A percentile compares a stretch with the other conserved stretches of the same genome.
Conservation (phyloP, 2,888 invertebrate species). For the Scaptomyza caliginosa region DNA sequence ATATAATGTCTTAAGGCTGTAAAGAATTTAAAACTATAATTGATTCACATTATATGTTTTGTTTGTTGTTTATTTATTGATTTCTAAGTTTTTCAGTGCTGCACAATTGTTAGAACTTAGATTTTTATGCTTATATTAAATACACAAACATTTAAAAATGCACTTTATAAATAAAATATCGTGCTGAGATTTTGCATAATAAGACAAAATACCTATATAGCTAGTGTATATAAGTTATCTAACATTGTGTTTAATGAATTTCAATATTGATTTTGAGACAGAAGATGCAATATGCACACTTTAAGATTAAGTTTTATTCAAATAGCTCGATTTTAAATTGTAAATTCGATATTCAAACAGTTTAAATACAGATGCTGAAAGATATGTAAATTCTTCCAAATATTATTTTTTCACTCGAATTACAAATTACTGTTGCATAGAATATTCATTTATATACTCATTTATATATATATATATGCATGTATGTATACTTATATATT, state of each 20-base stretch:
- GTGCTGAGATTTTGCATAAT: conserved; percentile 30
- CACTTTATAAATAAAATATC: conserved; percentile 19
- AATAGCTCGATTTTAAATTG: conserved; percentile 27
- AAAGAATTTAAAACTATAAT: too few species aligned
- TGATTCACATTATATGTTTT: not conserved
- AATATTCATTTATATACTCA: conserved; percentile 39
- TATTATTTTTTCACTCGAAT: conserved; percentile 19
- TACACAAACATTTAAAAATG: conserved; percentile 42
- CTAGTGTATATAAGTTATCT: conserved; percentile 22
- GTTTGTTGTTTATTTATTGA: conserved; percentile 60
- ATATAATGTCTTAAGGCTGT: too few species aligned
- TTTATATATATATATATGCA: too few species aligned
- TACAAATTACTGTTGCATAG: conserved; percentile 39
- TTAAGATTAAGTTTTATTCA: conserved; percentile 9
- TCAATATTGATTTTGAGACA: conserved; percentile 37
- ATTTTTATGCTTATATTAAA: conserved; percentile 40
- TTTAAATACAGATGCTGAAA: conserved; percentile 18
- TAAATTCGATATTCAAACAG: conserved; percentile 45
- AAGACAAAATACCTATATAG: conserved; percentile 42
- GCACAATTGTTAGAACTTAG: conserved; percentile 51
- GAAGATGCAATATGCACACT: conserved; percentile 34
- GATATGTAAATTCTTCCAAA: conserved; percentile 45
- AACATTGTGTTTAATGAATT: conserved; percentile 38
- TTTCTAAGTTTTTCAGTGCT: conserved; percentile 57
- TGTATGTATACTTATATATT: conserved; percentile 9